phyloP scores from a whole-genome alignment of 2,888 invertebrate genomes.

The Trilocha varians region DNA sequence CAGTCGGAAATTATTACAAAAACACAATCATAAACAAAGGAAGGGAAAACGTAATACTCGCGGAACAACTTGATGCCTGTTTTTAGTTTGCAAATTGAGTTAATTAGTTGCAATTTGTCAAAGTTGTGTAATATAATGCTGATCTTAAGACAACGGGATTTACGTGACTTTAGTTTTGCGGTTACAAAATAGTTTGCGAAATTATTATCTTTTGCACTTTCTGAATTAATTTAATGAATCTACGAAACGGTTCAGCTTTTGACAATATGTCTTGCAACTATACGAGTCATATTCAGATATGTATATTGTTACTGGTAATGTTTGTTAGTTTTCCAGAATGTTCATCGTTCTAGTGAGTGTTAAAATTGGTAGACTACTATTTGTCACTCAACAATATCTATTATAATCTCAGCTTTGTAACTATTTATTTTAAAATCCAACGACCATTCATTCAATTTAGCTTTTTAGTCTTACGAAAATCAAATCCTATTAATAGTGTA shows the following conservation, averaged over 20 bases:
- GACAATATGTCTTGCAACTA: neutral
- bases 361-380: no score
- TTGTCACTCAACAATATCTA: no score
- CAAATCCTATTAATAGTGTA: no score
- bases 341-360: no score
- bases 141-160: neutral
- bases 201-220: neutral
- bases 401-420: no score
- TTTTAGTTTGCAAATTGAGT: conserved; percentile 26
- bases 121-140: conserved; percentile 10
- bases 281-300: neutral
- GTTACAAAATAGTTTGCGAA: neutral
- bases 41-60: conserved; percentile 54
- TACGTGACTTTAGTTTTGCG: neutral
- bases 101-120: conserved; percentile 21
- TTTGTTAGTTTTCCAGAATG: no score
- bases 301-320: no score
- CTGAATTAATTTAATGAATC: neutral
- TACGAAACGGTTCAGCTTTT: neutral
- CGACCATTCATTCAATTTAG: no score
- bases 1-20: conserved; percentile 66
- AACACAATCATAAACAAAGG: conserved; percentile 61
- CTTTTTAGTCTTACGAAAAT: no score
- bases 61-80: conserved; percentile 40
- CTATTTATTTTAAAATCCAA: no score